Base-by-base conservation (phyloP, 2,113 vertebrate genomes). In the Cervus canadensis region DNA sequence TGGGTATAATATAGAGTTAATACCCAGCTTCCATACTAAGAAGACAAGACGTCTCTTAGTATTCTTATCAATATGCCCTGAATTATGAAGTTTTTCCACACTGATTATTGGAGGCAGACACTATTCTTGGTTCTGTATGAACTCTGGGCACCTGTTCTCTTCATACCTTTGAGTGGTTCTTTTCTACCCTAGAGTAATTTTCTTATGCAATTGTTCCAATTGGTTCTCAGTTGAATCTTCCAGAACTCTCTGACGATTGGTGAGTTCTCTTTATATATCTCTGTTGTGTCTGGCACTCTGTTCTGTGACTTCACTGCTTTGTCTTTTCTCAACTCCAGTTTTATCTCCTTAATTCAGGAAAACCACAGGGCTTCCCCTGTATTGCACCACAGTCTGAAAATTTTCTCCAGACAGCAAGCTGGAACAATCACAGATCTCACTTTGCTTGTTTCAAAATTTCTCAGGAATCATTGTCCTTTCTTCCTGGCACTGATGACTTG, bases 301-400 rank as follows among this genome's bases (percentile, higher is more conserved):
- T 43, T 33, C 21, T 60, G 19, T 59, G 57, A 48, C 28, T 16
- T 59, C 54, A 52, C 6, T 87, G 19, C 1, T 74, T 43, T 28
- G 1, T 45, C 33, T 87, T 87, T 11, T 11, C 21, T 85, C 7
- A 11, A 45, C 14, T 56, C 7, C 11, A 56, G 7, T 19, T 84
- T 33, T 59, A 10, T 33, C 3, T 82, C 59, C 40, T 91, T 9
- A 33, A 16, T 30, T 79, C 25, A 71, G 54, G 19, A 67, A 95
- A 2, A 60, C 2, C 6, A 36, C 1, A 5, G 0, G 2, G 0
- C 1, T 84, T 36, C 5, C n/a, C 8, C 7, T 1, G 33, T 50
- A 8, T 33, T 90, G 12, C 2, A 25, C 3, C 5, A n/a, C 40
- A 67, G 5, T 7, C 30, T 90, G 17, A 40, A 92, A 62, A 52